Base-by-base conservation (phyloP, 1,140 invertebrate species). In the Oryctes rhinoceros region DNA sequence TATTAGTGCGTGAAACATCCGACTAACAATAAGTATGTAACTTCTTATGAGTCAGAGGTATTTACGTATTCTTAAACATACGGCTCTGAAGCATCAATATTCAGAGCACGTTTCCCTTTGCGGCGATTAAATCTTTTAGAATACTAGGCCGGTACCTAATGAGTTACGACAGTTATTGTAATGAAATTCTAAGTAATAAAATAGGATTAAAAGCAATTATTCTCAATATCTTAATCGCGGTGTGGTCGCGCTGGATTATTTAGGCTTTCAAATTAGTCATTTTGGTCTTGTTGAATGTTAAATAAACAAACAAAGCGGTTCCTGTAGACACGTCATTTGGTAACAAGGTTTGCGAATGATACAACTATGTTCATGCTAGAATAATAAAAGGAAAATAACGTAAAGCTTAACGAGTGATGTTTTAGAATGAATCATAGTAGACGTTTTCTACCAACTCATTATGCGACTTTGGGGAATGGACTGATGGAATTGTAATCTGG, bases 71-170 rank as follows among this genome's bases (percentile, higher is more conserved):
- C 53, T 30, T 59, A 59, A n/a, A 18, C 53, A 6, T 59, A n/a
- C 11, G 18, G 13, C 53, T 4, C 5, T 15, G 24, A 30, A 30
- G 39, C 5, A 18, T 59, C 53, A 59, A n/a, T 59, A 59, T 59
- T 59, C 53, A 59, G n/a, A 13, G 53, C 18, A 18, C 53, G 53
- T 59, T 59, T 44, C 5, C 13, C 53, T 59, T 59, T 59, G 18
- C 53, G 18, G n/a, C n/a, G 53, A 59, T 59, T 59, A 18, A 59
- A 59, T 59, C 53, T 59, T 59, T 59, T 59, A 59, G 53, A 18
- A 59, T 59, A 59, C 15, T 59, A 18, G 53, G 53, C 53, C 53
- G 53, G 53, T 59, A 18, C 53, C 53, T 59, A 59, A 59, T 59
- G 53, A 18, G 18, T 18, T 59, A 18, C 18, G 53, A 59, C 53